These are phyloP conservation scores for Percina caprodes DNA, from an alignment of 2,113 vertebrate genomes.

Conservation along the genomic window DNA sequence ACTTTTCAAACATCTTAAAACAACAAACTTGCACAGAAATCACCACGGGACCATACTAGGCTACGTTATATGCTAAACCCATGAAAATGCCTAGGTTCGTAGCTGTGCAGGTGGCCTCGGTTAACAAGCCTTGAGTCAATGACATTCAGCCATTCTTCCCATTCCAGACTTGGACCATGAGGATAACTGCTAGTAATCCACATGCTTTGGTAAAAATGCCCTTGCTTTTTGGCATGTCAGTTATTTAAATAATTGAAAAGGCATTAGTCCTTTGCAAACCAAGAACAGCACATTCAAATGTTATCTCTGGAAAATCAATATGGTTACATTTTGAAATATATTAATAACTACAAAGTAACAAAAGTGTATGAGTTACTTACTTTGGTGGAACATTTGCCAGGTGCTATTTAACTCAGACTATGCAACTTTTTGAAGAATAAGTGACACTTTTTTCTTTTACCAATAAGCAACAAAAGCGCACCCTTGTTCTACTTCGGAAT, in stretches of 20 bases:
- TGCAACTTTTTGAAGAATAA: neutral
- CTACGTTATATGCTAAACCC: conserved; percentile 24
- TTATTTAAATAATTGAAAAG: conserved; percentile 16
- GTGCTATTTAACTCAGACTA: neutral
- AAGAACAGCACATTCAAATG: neutral
- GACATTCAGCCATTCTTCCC: conserved; percentile 34
- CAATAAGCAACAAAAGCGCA: neutral
- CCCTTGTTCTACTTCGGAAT: neutral
- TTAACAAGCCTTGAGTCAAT: conserved; percentile 49
- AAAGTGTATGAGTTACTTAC: neutral
- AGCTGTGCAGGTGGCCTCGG: conserved; percentile 52
- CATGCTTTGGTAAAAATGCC: neutral
- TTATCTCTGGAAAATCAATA: neutral
- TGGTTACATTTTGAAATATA: neutral
- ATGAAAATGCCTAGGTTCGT: conserved; percentile 12
- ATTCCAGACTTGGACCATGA: conserved; percentile 14
- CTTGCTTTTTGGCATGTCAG: conserved; percentile 2
- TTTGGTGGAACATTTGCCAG: neutral
- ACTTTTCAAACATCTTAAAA: conserved; percentile 56
- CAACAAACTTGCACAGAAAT: conserved; percentile 37
- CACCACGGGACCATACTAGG: neutral
- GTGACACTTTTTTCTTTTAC: neutral
- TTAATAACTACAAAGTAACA: neutral
- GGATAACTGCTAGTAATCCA: conserved; percentile 10
- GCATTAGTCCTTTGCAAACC: neutral